Evolutionary conservation across 2,888 invertebrate genomes (phyloP).

Genomic region (Dinocampus coccinellae): DNA sequence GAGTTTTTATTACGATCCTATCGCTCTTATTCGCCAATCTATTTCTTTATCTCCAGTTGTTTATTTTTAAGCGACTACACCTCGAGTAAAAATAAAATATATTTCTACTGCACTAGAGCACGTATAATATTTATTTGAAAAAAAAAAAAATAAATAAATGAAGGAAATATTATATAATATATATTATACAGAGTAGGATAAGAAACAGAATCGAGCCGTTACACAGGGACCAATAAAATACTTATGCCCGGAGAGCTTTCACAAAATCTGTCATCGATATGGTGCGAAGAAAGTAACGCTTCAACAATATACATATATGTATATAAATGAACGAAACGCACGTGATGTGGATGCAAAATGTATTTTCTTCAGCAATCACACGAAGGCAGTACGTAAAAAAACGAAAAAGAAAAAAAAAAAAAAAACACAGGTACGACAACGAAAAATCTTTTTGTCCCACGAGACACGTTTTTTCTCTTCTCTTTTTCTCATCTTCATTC

Average conservation of each 20-base stretch:
- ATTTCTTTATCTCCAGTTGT: conserved; percentile 29
- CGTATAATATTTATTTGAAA: too few relatives aligned
- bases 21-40: conserved; percentile 36
- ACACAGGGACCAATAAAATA: conserved; percentile 43
- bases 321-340: conserved; percentile 31
- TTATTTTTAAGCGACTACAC: neutral
- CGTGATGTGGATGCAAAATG: conserved; percentile 44
- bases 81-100: too few relatives aligned
- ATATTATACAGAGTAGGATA: too few relatives aligned
- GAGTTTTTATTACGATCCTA: conserved; percentile 50
- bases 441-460: conserved; percentile 13
- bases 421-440: conserved; percentile 1
- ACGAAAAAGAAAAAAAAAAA: conserved; percentile 15
- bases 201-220: too few relatives aligned
- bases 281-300: conserved; percentile 28
- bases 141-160: too few relatives aligned
- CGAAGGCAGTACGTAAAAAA: conserved; percentile 23
- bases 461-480: neutral
- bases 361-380: conserved; percentile 11
- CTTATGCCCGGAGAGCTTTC: conserved; percentile 26
- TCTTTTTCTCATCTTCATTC: conserved; percentile 3
- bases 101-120: too few relatives aligned
- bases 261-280: conserved; percentile 45
- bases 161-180: too few relatives aligned
- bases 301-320: conserved; percentile 10